These are phyloP conservation scores for Tetraneura akinire DNA, from an alignment of 1,140 invertebrate genomes.

Conservation along the genomic window DNA sequence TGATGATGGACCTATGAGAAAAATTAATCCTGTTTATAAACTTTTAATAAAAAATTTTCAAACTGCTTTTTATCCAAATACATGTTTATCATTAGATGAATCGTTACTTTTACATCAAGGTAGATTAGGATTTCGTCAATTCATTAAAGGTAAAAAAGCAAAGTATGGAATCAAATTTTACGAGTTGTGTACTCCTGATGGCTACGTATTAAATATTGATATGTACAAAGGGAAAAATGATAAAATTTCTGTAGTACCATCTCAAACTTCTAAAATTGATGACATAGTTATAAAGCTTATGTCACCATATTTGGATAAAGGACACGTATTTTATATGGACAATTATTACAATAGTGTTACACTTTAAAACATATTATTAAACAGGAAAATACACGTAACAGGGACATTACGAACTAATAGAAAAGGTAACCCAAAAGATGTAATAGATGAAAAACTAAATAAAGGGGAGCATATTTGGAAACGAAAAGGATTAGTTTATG, in stretches of 20 bases:
- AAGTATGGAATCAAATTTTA: conserved; percentile 56
- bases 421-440: conserved; percentile 21
- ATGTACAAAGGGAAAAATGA: conserved; percentile 34
- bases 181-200: conserved; percentile 52
- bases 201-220: conserved; percentile 30
- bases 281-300: conserved; percentile 9
- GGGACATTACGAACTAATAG: conserved; percentile 23
- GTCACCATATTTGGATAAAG: conserved; percentile 10
- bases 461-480: conserved; percentile 22
- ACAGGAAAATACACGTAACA: not conserved
- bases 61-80: conserved; percentile 6
- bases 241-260: not conserved
- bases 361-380: not conserved
- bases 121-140: conserved; percentile 56
- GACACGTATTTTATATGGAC: conserved; percentile 3
- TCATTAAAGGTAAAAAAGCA: conserved; percentile 55
- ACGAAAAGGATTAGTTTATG: not conserved
- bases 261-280: conserved; percentile 33
- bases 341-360: conserved; percentile 15
- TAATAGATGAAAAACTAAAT: conserved; percentile 12
- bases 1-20: not conserved
- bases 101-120: conserved; percentile 55
- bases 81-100: conserved; percentile 55
- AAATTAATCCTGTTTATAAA: conserved; percentile 22
- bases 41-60: conserved; percentile 22